These are phyloP conservation scores for Gymnogyps californianus DNA, from an alignment of 2,113 vertebrate species.

Conservation along the genomic window DNA sequence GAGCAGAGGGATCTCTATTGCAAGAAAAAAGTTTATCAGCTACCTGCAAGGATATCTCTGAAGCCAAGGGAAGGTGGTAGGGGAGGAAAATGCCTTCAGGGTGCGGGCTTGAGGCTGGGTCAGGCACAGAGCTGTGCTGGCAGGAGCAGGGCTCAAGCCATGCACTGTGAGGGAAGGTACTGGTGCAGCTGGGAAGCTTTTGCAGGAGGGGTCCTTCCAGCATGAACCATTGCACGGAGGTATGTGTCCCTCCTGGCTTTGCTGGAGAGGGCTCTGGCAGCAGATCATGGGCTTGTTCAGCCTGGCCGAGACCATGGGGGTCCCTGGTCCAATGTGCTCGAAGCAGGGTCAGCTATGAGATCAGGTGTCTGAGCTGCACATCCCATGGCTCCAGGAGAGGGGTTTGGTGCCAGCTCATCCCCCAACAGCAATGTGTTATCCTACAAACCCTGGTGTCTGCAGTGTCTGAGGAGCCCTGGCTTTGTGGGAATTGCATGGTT, in stretches of 20 bases:
- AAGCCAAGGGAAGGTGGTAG: neutral
- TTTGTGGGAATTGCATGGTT: neutral
- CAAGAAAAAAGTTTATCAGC: neutral
- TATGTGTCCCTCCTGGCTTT: neutral
- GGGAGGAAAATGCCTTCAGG: neutral
- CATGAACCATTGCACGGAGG: neutral
- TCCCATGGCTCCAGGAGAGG: neutral
- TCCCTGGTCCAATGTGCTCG: neutral
- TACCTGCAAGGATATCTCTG: neutral
- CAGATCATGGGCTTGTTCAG: neutral
- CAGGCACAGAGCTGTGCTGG: neutral
- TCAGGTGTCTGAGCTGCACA: neutral
- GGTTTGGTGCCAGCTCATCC: neutral
- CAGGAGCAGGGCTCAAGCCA: neutral
- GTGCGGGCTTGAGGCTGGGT: neutral
- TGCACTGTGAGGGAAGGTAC: neutral
- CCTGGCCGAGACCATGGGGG: neutral
- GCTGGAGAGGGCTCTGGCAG: neutral
- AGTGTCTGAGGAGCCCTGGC: neutral
- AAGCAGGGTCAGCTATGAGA: neutral
- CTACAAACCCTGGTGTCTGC: neutral
- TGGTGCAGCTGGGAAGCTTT: neutral
- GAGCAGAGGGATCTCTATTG: neutral
- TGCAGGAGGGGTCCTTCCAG: neutral
- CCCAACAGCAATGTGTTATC: rapidly evolving